phyloP scores from a whole-genome alignment of 2,113 vertebrate genomes.

The Phylloscopus whistleri region DNA sequence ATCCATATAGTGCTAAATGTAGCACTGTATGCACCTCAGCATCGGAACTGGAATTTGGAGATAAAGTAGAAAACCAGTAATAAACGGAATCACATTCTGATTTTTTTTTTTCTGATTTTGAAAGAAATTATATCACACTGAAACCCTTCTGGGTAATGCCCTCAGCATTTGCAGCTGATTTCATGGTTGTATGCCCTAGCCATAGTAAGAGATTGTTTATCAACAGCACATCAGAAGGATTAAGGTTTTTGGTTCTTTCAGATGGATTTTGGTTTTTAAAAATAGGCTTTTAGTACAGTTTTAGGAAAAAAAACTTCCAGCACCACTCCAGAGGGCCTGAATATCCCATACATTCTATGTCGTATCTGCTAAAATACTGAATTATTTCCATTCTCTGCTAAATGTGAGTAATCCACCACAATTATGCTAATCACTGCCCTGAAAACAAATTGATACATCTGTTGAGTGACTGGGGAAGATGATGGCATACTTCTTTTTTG shows the following conservation, averaged over 20 bases:
- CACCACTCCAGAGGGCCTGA: neutral
- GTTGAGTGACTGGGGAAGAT: slow-evolving; percentile 35
- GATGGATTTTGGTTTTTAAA: neutral
- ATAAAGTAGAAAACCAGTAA: neutral
- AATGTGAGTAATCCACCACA: slow-evolving; percentile 42
- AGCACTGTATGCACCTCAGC: neutral
- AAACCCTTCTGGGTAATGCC: neutral
- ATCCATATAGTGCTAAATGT: neutral
- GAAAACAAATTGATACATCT: slow-evolving; percentile 57
- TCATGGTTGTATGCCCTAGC: neutral
- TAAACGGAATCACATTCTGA: neutral
- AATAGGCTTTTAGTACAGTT: neutral
- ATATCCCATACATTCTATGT: neutral
- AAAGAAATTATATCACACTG: neutral
- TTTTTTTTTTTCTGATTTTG: neutral
- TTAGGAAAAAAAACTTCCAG: neutral
- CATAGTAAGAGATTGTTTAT: neutral
- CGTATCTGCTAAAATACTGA: neutral
- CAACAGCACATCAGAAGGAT: neutral
- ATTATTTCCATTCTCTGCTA: slow-evolving; percentile 39
- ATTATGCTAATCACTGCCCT: slow-evolving; percentile 60
- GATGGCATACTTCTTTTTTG: slow-evolving; percentile 18
- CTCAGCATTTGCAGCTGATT: neutral
- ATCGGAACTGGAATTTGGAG: neutral
- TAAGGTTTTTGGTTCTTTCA: neutral